phyloP scores from a whole-genome alignment of 2,888 invertebrate genomes.

The Cremastinae sp. region DNA sequence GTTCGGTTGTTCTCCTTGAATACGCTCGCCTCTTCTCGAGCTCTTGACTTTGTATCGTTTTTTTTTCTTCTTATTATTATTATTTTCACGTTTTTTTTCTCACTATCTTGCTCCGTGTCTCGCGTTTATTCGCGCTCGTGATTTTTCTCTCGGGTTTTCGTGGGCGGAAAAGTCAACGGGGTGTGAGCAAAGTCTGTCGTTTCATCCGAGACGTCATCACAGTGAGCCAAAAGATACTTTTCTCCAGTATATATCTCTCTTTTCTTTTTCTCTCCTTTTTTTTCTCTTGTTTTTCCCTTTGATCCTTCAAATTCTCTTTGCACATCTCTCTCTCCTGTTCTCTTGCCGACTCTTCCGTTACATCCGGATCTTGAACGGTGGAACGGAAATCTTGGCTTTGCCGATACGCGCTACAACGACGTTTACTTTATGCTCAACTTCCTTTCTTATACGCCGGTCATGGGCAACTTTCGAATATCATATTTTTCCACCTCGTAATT shows the following conservation, averaged over 20 bases:
- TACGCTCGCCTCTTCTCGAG: conserved; percentile 50
- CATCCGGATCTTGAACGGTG: conserved; percentile 44
- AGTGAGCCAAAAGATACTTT: conserved; percentile 46
- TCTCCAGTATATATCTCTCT: conserved; percentile 1
- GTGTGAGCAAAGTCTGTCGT: conserved; percentile 29
- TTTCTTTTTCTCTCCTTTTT: conserved; percentile 1
- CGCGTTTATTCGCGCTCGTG: conserved; percentile 42
- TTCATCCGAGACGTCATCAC: conserved; percentile 44
- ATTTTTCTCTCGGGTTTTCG: conserved; percentile 47
- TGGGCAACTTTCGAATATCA: conserved; percentile 26
- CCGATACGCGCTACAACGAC: conserved; percentile 50
- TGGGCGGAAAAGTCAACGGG: conserved; percentile 53
- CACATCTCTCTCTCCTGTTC: conserved; percentile 2
- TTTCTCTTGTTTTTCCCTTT: conserved; percentile 22
- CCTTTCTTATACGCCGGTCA: conserved; percentile 1
- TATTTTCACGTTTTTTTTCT: conserved; percentile 4
- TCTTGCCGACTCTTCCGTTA: conserved; percentile 14
- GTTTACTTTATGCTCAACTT: conserved; percentile 49
- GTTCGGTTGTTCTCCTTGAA: conserved; percentile 64
- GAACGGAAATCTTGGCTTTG: conserved; percentile 53
- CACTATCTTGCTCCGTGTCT: conserved; percentile 1
- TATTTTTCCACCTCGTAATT: conserved; percentile 43
- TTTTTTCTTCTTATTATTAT: conserved; percentile 27
- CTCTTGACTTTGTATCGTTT: conserved; percentile 24
- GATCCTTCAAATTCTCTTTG: conserved; percentile 23